These are phyloP conservation scores for Petroica traversi DNA, from an alignment of 2,113 vertebrate genomes.

Conservation along the genomic window DNA sequence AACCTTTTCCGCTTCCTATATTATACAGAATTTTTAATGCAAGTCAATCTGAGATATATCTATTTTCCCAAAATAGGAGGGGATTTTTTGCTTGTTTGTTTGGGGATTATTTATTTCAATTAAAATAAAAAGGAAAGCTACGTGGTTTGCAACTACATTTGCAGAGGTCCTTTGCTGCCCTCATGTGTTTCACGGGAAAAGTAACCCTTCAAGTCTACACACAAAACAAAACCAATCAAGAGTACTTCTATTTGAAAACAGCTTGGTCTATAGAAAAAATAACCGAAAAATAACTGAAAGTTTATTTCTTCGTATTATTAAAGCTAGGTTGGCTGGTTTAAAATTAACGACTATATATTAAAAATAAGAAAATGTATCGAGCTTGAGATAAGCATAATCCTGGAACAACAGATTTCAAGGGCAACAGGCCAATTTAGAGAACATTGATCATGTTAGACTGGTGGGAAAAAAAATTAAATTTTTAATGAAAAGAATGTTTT, in stretches of 20 bases:
- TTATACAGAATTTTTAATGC: neutral
- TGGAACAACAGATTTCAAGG: neutral
- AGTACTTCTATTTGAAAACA: neutral
- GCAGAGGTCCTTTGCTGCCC: constrained; percentile 57
- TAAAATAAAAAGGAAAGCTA: neutral
- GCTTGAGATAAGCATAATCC: neutral
- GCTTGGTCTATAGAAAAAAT: neutral
- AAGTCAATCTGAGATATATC: neutral
- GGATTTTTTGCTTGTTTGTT: neutral
- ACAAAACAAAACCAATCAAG: neutral
- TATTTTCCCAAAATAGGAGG: neutral
- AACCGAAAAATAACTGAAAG: neutral
- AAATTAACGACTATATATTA: neutral
- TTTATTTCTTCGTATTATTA: neutral
- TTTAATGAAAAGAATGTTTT: neutral
- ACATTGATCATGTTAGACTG: neutral
- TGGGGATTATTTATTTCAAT: neutral
- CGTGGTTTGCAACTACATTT: neutral
- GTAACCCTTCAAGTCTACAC: neutral
- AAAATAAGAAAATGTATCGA: neutral
- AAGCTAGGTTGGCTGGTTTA: neutral
- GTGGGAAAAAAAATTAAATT: neutral
- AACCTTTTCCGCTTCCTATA: neutral
- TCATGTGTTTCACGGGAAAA: neutral
- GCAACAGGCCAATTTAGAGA: neutral